These are phyloP conservation scores for Delphinapterus leucas DNA, from an alignment of 2,113 vertebrate species.

Conservation along the genomic window DNA sequence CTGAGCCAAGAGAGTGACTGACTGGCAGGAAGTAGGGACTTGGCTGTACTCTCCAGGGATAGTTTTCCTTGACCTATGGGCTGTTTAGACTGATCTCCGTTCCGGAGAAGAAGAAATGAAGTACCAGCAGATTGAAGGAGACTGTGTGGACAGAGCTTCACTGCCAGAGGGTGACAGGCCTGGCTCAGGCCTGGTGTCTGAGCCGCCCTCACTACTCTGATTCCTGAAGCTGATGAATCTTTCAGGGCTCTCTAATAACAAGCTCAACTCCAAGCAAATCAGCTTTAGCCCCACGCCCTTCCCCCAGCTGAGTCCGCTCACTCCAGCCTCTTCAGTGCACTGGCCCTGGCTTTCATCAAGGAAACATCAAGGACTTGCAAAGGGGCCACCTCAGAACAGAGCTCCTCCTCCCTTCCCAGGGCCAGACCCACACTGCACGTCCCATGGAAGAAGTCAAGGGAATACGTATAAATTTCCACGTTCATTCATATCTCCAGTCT, in stretches of 20 bases:
- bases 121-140: slow-evolving; percentile 51
- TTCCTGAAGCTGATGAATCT: slow-evolving; percentile 25
- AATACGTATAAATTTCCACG: neutral
- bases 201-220: neutral
- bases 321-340: slow-evolving; percentile 50
- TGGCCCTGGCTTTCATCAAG: slow-evolving; percentile 67
- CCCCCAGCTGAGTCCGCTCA: slow-evolving; percentile 25
- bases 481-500: slow-evolving; percentile 26
- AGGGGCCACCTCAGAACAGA: slow-evolving; percentile 36
- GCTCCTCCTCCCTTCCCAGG: slow-evolving; percentile 24
- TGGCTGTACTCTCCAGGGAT: slow-evolving; percentile 56
- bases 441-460: neutral
- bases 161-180: neutral
- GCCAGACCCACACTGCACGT: neutral
- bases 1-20: slow-evolving; percentile 53
- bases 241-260: slow-evolving; percentile 33
- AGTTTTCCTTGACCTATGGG: slow-evolving; percentile 61
- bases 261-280: slow-evolving; percentile 53
- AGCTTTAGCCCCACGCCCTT: slow-evolving; percentile 1
- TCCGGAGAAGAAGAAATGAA: slow-evolving; percentile 50
- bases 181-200: neutral
- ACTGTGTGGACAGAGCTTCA: slow-evolving; percentile 33
- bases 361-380: slow-evolving; percentile 63
- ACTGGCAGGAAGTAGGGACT: slow-evolving; percentile 64
- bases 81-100: slow-evolving; percentile 60